Evolutionary conservation across 2,113 vertebrate species (phyloP).

Genomic region (Candoia aspera): DNA sequence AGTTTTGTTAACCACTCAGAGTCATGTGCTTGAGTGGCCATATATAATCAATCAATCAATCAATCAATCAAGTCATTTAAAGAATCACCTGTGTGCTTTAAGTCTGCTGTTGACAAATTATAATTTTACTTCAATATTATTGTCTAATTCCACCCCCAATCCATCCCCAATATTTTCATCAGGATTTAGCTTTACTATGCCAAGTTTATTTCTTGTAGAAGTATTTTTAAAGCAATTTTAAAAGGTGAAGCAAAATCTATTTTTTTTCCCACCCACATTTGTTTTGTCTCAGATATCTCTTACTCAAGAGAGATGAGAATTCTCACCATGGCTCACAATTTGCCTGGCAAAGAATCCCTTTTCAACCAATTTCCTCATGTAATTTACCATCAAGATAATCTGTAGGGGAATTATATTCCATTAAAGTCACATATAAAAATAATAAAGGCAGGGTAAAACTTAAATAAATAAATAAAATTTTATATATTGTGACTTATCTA

Average conservation of each 20-base stretch:
- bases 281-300: not conserved
- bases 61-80: not conserved
- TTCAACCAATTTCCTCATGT: too few species aligned
- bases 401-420: too few species aligned
- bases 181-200: not conserved
- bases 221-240: not conserved
- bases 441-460: too few species aligned
- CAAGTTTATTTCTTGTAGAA: not conserved
- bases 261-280: not conserved
- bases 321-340: too few species aligned
- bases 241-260: not conserved
- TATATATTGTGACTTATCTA: too few species aligned
- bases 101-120: not conserved
- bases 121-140: not conserved
- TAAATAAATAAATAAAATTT: too few species aligned
- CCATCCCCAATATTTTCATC: not conserved
- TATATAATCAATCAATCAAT: not conserved
- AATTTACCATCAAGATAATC: too few species aligned
- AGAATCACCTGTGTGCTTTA: not conserved
- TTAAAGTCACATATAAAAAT: too few species aligned
- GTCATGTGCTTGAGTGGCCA: not conserved
- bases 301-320: not conserved
- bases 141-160: not conserved
- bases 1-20: not conserved
- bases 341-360: too few species aligned